phyloP scores from a whole-genome alignment of 2,797 vertebrate genomes.

The Vespertilio murinus region DNA sequence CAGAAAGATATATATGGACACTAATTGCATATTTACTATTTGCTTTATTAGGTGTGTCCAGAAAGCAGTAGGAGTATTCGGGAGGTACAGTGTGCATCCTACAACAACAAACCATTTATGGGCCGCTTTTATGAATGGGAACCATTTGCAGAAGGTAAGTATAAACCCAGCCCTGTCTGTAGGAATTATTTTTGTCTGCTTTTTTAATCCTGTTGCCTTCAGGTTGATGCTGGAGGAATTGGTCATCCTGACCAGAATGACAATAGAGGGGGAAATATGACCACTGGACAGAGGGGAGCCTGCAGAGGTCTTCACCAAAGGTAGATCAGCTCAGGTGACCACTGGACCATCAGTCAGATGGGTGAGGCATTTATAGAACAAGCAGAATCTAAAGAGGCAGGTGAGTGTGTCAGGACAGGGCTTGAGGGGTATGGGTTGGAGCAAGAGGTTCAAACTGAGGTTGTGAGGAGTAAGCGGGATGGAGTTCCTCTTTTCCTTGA shows the following conservation, averaged over 20 bases:
- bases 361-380: not conserved
- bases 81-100: constrained; percentile 93
- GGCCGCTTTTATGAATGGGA: constrained; percentile 97
- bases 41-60: constrained; percentile 86
- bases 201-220: not conserved
- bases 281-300: not conserved
- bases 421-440: not conserved
- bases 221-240: not conserved
- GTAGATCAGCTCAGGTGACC: not conserved
- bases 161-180: not conserved
- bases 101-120: constrained; percentile 97
- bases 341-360: not conserved
- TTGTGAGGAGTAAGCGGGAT: not conserved
- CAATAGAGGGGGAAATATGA: not conserved
- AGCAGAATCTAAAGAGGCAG: not conserved
- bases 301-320: not conserved
- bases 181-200: not conserved
- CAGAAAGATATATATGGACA: not conserved
- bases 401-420: not conserved
- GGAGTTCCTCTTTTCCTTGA: not conserved
- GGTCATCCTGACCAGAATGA: not conserved
- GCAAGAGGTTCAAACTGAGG: not conserved
- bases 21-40: constrained; percentile 35
- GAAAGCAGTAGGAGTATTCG: constrained; percentile 91
- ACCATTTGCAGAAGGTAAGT: constrained; percentile 95